A percentile compares a stretch with the other conserved stretches of the same genome.
Conservation (phyloP, 2,113 vertebrate species). For the Dicentrarchus labrax region DNA sequence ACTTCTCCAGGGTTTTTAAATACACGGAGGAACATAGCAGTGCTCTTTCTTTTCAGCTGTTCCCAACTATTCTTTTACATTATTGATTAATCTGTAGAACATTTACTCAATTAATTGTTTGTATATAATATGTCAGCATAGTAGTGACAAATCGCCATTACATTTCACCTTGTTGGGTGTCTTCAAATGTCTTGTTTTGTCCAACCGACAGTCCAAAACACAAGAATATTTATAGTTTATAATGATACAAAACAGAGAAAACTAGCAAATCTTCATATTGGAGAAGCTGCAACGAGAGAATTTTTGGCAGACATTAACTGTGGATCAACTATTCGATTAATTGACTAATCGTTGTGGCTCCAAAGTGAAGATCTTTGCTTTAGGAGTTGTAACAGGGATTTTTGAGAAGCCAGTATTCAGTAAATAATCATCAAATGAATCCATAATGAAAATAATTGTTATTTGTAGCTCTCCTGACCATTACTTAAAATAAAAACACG, state of each 20-base stretch:
- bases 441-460: neutral
- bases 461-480: neutral
- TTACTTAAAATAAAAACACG: neutral
- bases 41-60: neutral
- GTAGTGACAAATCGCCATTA: neutral
- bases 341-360: neutral
- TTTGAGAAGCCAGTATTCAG: neutral
- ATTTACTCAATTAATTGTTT: neutral
- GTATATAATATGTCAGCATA: neutral
- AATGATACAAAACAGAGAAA: neutral
- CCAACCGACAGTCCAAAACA: too few species aligned
- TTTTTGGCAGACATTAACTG: neutral
- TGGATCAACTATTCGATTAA: too few species aligned
- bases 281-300: neutral
- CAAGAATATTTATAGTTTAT: neutral
- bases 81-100: neutral
- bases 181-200: neutral
- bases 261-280: too few species aligned
- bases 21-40: neutral
- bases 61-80: neutral
- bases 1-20: neutral
- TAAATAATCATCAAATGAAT: neutral
- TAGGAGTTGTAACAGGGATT: neutral
- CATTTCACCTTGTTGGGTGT: neutral
- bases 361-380: neutral